Conservation (phyloP, 2,113 vertebrate species). For the Cinclus cinclus region DNA sequence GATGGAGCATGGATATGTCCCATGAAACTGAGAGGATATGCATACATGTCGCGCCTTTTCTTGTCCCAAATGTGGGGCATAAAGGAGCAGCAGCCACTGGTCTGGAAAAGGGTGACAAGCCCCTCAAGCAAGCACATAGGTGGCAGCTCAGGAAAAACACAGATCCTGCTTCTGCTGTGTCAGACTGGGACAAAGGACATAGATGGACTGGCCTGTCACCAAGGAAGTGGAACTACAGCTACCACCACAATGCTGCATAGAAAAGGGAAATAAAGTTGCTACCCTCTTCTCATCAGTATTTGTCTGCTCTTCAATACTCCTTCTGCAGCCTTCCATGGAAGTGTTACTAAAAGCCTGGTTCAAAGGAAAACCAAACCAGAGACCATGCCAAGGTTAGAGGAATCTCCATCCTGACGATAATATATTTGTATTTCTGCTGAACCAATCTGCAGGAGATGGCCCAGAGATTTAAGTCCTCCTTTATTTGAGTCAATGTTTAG, state of each 20-base stretch:
- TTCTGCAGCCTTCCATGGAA: neutral
- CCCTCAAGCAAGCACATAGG: neutral
- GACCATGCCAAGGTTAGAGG: neutral
- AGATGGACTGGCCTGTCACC: neutral
- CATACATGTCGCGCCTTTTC: accelerated
- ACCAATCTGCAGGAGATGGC: accelerated
- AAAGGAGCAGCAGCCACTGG: neutral
- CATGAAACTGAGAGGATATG: neutral
- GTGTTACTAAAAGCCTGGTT: neutral
- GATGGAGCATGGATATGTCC: accelerated
- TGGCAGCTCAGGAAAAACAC: neutral
- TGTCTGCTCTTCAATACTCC: neutral
- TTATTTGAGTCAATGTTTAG: neutral
- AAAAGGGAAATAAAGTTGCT: neutral
- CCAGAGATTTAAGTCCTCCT: neutral
- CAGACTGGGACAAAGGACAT: accelerated
- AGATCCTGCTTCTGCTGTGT: neutral
- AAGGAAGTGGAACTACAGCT: neutral
- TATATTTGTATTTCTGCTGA: accelerated
- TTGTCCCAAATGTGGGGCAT: neutral
- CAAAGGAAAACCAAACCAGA: accelerated
- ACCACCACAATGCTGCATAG: accelerated
- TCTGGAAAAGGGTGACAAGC: neutral
- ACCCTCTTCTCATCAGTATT: neutral
- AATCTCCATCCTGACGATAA: neutral